Base-by-base conservation (phyloP, 2,888 invertebrate genomes). In the Drosophila quinaria region DNA sequence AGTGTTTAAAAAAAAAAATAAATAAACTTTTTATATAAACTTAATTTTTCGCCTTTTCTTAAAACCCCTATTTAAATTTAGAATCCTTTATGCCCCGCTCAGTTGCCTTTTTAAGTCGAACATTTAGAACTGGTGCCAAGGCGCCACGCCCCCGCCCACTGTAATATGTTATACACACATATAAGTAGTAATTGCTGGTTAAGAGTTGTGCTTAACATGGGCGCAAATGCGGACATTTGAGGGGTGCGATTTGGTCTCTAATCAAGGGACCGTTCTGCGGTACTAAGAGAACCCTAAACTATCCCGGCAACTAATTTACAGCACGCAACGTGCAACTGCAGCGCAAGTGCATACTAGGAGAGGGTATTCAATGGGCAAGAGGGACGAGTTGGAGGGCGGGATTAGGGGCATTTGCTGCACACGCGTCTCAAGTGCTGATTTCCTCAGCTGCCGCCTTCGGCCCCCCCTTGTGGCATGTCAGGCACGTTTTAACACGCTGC, bases 401-500 rank as follows among this genome's bases (percentile, higher is more conserved):
- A 22, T 25, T 15, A 19, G 19, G 4, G 10, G 25, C 22, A 58
- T 29, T 42, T 46, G 65, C 41, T 61, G 63, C 74, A 65, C 73
- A 83, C 77, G 87, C 84, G 89, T 84, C 89, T 84, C 90, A 85
- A 84, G 84, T 89, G 70, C 49, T 51, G 74, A 89, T 89, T 85
- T 84, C 84, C 84, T 87, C 44, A 51, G 47, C 51, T 31, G 39
- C 49, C 35, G 50, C 63, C 33, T 33, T 13, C 31, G 4, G 10
- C 35, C 5, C 33, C 65, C 64, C 71, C 62, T 70, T 70, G 64
- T 70, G 87, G 87, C 89, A 89, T 83, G 83, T 87, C 81, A 70
- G 86, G 86, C 84, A 89, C 84, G 90, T 88, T 90, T 90, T 86
- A 86, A 72, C 83, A 86, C 89, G 88, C 90, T 82, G 89, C 90